Evolutionary conservation across 2,888 invertebrate species (phyloP).

Genomic region (Meloe dianella): DNA sequence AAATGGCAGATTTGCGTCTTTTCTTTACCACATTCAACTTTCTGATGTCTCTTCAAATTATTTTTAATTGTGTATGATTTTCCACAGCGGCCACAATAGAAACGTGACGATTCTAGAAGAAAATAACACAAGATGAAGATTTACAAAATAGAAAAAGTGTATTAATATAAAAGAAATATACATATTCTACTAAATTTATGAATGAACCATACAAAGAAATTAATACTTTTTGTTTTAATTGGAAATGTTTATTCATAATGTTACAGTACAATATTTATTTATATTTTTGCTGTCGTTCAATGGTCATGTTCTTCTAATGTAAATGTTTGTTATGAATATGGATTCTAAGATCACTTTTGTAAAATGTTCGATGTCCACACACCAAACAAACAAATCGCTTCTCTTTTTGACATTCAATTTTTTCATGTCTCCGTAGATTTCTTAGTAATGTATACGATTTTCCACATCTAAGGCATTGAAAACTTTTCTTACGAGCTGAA

Average conservation of each 20-base stretch:
- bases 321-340: constrained; percentile 43
- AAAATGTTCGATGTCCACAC: constrained; percentile 42
- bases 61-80: constrained; percentile 39
- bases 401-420: constrained; percentile 40
- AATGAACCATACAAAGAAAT: background rate
- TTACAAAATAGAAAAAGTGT: background rate
- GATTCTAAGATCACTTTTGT: constrained; percentile 42
- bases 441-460: constrained; percentile 48
- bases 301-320: constrained; percentile 12
- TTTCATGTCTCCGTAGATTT: constrained; percentile 39
- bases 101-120: constrained; percentile 15
- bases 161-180: background rate
- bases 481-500: constrained; percentile 4
- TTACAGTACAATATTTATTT: background rate
- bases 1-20: constrained; percentile 31
- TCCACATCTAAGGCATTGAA: constrained; percentile 29
- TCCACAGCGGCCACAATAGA: constrained; percentile 36
- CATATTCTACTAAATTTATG: background rate
- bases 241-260: background rate
- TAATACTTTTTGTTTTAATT: background rate
- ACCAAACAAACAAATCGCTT: constrained; percentile 28
- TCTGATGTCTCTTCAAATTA: constrained; percentile 59
- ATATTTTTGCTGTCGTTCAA: background rate
- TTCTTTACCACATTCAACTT: constrained; percentile 36
- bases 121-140: constrained; percentile 11